Conservation (phyloP, 2,113 vertebrate species). For the Cyprinus carpio region DNA sequence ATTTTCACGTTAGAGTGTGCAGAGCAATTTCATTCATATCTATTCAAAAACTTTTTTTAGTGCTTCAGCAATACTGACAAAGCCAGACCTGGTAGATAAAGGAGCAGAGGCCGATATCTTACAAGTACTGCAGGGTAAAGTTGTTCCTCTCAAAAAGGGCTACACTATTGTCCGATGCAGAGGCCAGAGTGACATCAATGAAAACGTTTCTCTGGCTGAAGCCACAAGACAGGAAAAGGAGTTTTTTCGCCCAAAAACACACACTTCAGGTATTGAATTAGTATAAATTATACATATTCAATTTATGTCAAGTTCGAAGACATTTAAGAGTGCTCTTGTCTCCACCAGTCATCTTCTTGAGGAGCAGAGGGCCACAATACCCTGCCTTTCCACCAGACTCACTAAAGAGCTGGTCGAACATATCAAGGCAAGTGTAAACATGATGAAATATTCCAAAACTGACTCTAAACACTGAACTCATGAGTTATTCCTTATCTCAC, state of each 20-base stretch:
- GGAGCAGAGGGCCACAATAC: conserved; percentile 58
- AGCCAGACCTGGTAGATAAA: conserved; percentile 81
- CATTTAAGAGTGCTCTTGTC: neutral
- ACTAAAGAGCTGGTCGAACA: conserved; percentile 59
- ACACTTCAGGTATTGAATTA: conserved; percentile 70
- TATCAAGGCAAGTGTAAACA: conserved; percentile 53
- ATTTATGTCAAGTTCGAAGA: neutral
- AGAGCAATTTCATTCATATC: neutral
- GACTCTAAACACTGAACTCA: neutral
- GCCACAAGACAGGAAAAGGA: conserved; percentile 71
- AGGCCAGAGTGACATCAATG: conserved; percentile 72
- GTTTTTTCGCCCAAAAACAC: conserved; percentile 75
- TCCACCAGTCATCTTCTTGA: conserved; percentile 54
- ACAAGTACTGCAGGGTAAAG: conserved; percentile 69
- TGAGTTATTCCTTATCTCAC: neutral
- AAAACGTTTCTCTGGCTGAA: conserved; percentile 63
- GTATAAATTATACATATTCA: neutral
- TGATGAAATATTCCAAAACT: neutral
- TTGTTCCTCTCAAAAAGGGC: conserved; percentile 78
- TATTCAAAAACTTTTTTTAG: conserved; percentile 2
- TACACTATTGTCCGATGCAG: conserved; percentile 82
- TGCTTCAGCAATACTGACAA: conserved; percentile 79
- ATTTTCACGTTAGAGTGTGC: neutral
- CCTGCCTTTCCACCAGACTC: conserved; percentile 55
- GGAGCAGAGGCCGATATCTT: conserved; percentile 72